Evolutionary conservation across 2,113 vertebrate species (phyloP), one percentile per base, ranked within the genome.

Genomic region (Xenus cinereus): DNA sequence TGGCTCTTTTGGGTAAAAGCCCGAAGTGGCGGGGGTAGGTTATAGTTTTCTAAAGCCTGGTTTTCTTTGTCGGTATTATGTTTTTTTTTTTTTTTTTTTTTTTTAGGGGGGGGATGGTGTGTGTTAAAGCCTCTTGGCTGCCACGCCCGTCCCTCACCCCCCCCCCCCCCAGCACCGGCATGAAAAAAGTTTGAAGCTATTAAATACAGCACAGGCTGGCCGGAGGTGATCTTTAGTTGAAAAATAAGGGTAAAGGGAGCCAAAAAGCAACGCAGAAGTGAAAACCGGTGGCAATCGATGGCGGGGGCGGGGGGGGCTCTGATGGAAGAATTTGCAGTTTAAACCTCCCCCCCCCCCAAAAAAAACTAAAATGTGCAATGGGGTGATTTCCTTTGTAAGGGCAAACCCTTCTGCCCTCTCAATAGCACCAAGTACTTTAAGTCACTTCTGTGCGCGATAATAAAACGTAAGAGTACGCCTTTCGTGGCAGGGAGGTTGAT

Each of bases 271-370:
- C 1, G 19, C 10, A 7, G 45, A 77, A 84, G 39, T 33, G 33
- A 28, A 82, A 22, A 1, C 3, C 13, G 8, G 18, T 14, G 27
- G 1, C 45, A 27, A 1, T 26, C 21, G 9, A 4, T 11, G 33
- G 21, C 45, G 50, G 6, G 5, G 9, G 28, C 12, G 22, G 5
- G 9, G 28, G 12, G 22, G 43, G 45, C 28, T 74, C 39, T 20
- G 28, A 5, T 33, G 41, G 43, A 39, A 48, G n/a, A 68, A 26
- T 51, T 51, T 23, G 16, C 41, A 9, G 18, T 39, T 43, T 19
- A 15, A 56, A 14, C 26, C 11, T 2, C 33, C 30, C 19, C 32
- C 2, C 20, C 10, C n/a, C 43, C 43, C 43, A 15, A n/a, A n/a
- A n/a, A n/a, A n/a, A 77, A 14, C 41, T 22, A 18, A 60, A 80